Conservation (phyloP, 2,113 vertebrate genomes). For the Pao palembangensis region DNA sequence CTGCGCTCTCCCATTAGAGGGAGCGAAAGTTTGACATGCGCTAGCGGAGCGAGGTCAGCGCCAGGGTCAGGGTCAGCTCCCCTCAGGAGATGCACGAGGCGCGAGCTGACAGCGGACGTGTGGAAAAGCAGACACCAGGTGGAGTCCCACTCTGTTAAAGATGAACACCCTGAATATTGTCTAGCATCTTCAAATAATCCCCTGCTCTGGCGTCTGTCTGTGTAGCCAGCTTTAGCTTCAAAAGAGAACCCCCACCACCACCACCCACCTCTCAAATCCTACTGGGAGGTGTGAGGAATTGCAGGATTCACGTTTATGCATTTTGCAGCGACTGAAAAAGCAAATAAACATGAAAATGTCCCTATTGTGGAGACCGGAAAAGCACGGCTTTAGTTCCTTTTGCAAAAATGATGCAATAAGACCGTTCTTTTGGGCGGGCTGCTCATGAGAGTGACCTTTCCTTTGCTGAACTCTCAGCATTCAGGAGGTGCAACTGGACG, state of each 20-base stretch:
- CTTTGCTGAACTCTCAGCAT: no score
- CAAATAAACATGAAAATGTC: conserved; percentile 3
- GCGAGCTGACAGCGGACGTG: conserved; percentile 14
- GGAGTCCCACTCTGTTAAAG: conserved; percentile 53
- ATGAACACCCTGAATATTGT: conserved; percentile 59
- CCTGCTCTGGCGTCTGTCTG: conserved; percentile 33
- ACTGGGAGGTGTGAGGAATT: conserved; percentile 22
- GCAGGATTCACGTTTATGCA: neutral
- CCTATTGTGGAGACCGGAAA: neutral
- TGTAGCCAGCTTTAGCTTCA: conserved; percentile 34
- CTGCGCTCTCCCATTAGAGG: neutral
- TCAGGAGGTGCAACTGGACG: no score
- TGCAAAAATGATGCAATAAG: neutral
- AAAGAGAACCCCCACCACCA: conserved; percentile 44
- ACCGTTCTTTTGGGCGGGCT: no score
- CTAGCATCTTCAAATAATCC: conserved; percentile 53
- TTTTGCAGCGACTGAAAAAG: neutral
- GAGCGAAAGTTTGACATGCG: neutral
- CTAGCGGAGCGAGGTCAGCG: neutral
- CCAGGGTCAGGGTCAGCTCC: conserved; percentile 20
- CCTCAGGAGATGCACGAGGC: conserved; percentile 2
- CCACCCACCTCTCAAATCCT: conserved; percentile 31
- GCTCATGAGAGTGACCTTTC: no score
- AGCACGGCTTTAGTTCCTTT: conserved; percentile 9
- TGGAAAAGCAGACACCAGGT: conserved; percentile 26